Base-by-base conservation (phyloP, 2,888 invertebrate species). In the Metopia argyrocephala region DNA sequence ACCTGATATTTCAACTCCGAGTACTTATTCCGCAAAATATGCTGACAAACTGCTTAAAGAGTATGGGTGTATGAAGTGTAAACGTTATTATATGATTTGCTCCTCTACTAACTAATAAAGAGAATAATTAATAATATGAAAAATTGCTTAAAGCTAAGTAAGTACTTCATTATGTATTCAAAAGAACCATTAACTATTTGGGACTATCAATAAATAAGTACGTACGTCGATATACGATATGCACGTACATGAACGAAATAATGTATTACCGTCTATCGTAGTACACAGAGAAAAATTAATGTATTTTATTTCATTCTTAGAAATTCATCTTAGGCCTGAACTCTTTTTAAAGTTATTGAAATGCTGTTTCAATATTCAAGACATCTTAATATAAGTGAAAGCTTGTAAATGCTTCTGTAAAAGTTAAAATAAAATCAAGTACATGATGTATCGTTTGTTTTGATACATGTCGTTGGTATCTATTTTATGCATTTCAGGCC, bases 111-210 rank as follows among this genome's bases (percentile, higher is more conserved):
- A 2, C 48, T 48, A 48, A 20, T 48, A 20, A 5, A 48, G 28
- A 48, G 79, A 79, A 75, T 79, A 75, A 79, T 79, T 70, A 79
- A 79, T 79, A 57, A 54, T 54, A 61, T 75, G 79, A 79, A 65
- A 79, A 79, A 79, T 75, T 75, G 65, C 69, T 70, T 38, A 48
- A 65, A 70, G 75, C 66, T n/a, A n/a, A 54, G 59, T 75, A 70
- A 79, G 79, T 75, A 75, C 65, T 70, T 75, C 75, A 75, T 79
- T 75, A 70, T 65, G n/a, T 64, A 69, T 79, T 79, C 79, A 12
- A 21, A 48, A 75, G 70, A n/a, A n/a, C 59, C 75, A 79, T 79
- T 65, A 31, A 38, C 59, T 54, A 12, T 45, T 54, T 54, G 25
- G 64, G 64, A 52, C 79, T 79, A 75, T 69, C 75, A 75, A 75